Evolutionary conservation across 1,140 invertebrate species (phyloP).

Genomic region (Yoshiicerus persimilis): DNA sequence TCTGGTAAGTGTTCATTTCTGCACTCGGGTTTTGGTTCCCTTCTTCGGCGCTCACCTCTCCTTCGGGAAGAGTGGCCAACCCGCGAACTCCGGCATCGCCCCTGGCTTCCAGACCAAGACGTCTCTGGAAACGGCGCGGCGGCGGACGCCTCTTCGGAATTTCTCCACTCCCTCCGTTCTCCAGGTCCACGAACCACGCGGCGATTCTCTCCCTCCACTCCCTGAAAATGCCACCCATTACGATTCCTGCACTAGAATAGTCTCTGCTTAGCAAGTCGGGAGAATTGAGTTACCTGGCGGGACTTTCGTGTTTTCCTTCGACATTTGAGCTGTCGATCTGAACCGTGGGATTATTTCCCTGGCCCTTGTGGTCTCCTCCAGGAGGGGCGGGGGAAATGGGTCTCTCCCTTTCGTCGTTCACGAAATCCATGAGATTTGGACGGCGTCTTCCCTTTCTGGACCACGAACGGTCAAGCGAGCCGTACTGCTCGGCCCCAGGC

Average conservation of each 20-base stretch:
- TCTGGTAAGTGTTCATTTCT: slow-evolving; percentile 58
- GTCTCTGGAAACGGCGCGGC: slow-evolving; percentile 65
- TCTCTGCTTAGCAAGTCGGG: background rate
- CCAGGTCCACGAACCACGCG: slow-evolving; percentile 84
- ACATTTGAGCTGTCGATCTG: slow-evolving; percentile 24
- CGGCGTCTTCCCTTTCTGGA: slow-evolving; percentile 74
- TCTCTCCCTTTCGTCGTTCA: slow-evolving; percentile 66
- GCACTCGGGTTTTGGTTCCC: slow-evolving; percentile 41
- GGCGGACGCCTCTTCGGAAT: slow-evolving; percentile 64
- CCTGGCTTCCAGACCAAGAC: slow-evolving; percentile 73
- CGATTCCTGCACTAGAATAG: background rate
- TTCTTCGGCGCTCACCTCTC: slow-evolving; percentile 56
- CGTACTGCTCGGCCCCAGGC: slow-evolving; percentile 51
- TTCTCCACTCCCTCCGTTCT: slow-evolving; percentile 72
- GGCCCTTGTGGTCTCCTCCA: slow-evolving; percentile 55
- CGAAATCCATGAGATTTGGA: slow-evolving; percentile 63
- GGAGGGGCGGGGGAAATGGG: slow-evolving; percentile 65
- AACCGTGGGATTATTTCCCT: slow-evolving; percentile 6
- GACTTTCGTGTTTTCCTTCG: slow-evolving; percentile 38
- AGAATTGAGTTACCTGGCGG: slow-evolving; percentile 5
- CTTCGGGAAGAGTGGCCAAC: slow-evolving; percentile 71
- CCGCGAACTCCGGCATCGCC: slow-evolving; percentile 73
- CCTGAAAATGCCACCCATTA: slow-evolving; percentile 55
- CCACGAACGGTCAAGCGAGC: slow-evolving; percentile 76
- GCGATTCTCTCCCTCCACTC: slow-evolving; percentile 86